phyloP scores from a whole-genome alignment of 2,113 vertebrate genomes.

The Pandion haliaetus region DNA sequence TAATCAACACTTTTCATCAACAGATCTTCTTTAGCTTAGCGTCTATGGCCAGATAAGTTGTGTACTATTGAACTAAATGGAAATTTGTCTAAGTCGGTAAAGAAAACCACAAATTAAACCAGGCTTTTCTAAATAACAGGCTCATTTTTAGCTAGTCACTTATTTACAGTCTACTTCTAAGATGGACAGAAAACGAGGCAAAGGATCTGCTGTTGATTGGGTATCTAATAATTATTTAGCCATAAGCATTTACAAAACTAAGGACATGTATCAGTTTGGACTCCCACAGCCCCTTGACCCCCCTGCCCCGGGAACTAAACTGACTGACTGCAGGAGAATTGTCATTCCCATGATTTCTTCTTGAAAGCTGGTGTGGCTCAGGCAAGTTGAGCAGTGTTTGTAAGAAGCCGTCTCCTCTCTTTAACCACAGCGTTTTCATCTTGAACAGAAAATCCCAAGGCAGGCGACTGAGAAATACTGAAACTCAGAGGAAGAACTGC shows the following conservation, averaged over 20 bases:
- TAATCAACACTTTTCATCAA: background rate
- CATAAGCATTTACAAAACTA: background rate
- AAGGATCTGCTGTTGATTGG: background rate
- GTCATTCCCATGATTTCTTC: background rate
- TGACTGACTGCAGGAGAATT: background rate
- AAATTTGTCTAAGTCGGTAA: background rate
- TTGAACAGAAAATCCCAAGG: background rate
- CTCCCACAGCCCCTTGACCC: background rate
- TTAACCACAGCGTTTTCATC: fast-evolving
- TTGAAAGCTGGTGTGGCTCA: background rate
- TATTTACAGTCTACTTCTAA: background rate
- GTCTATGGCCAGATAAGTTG: background rate
- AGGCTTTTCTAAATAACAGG: background rate
- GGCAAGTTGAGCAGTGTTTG: background rate
- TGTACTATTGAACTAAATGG: background rate
- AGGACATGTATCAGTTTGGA: background rate
- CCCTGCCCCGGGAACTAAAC: background rate
- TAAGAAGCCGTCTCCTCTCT: background rate
- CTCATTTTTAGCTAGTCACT: background rate
- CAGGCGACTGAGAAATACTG: background rate
- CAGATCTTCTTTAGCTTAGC: background rate
- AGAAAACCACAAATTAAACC: background rate
- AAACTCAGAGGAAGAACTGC: background rate
- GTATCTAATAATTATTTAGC: background rate
- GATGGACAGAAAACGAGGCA: background rate